phyloP scores from a whole-genome alignment of 2,797 vertebrate genomes.

The Acanthornis magna region DNA sequence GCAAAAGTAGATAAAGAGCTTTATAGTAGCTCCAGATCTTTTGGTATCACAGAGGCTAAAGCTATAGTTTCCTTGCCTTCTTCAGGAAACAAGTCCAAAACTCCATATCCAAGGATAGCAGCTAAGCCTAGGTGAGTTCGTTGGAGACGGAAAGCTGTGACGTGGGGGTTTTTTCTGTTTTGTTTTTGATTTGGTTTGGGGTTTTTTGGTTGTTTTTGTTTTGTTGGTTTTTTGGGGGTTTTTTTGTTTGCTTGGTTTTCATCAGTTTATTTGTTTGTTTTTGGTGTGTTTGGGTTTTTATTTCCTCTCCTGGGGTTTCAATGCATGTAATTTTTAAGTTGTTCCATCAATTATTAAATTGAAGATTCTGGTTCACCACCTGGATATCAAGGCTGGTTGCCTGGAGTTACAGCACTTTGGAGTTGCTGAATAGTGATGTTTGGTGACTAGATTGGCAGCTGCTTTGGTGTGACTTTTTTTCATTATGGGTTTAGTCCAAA shows the following conservation, averaged over 20 bases:
- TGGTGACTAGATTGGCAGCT: neutral
- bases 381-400: neutral
- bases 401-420: neutral
- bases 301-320: neutral
- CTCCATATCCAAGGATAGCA: neutral
- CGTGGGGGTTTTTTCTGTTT: no score
- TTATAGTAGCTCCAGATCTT: neutral
- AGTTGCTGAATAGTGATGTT: neutral
- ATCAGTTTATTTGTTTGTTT: no score
- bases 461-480: neutral
- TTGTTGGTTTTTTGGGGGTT: no score
- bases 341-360: neutral
- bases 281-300: neutral
- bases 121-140: constrained; percentile 55
- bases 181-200: no score
- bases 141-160: neutral
- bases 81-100: neutral
- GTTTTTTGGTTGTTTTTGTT: no score
- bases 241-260: no score
- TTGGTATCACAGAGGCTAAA: neutral
- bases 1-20: neutral
- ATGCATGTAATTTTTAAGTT: neutral
- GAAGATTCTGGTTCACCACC: neutral
- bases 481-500: neutral
- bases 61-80: neutral